Evolutionary conservation across 2,797 vertebrate species (phyloP).

Genomic region (Lepus townsendii): DNA sequence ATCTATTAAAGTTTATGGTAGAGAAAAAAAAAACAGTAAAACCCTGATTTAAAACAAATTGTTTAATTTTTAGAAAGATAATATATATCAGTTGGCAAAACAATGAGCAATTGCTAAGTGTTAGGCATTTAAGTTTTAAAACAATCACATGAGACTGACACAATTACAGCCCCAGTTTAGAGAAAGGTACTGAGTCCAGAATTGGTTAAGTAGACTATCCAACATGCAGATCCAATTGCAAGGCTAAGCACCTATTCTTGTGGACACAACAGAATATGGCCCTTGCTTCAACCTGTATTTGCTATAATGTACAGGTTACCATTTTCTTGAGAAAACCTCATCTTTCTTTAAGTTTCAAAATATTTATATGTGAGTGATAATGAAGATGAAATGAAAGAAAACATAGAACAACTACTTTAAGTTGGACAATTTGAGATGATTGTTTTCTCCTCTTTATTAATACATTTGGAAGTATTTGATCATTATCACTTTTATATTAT

Average conservation of each 20-base stretch:
- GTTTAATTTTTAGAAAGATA: neutral
- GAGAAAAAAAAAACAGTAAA: neutral
- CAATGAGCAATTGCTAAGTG: neutral
- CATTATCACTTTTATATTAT: neutral
- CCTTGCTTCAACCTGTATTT: neutral
- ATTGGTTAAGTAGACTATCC: neutral
- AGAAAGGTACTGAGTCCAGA: neutral
- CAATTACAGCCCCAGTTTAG: neutral
- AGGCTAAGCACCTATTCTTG: neutral
- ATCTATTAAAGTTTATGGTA: neutral
- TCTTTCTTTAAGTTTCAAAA: neutral
- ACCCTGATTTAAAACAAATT: neutral
- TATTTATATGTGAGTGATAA: neutral
- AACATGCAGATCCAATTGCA: neutral
- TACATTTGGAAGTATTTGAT: neutral
- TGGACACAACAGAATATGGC: neutral
- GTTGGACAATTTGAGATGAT: neutral
- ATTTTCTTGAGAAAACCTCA: neutral
- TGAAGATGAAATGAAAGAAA: neutral
- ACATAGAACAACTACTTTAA: neutral
- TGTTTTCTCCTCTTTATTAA: neutral
- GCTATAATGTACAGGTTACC: neutral
- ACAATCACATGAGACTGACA: neutral
- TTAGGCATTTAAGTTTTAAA: neutral
- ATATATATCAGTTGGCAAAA: neutral